Conservation (phyloP, 2,888 invertebrate genomes). For the Lasius platythorax region DNA sequence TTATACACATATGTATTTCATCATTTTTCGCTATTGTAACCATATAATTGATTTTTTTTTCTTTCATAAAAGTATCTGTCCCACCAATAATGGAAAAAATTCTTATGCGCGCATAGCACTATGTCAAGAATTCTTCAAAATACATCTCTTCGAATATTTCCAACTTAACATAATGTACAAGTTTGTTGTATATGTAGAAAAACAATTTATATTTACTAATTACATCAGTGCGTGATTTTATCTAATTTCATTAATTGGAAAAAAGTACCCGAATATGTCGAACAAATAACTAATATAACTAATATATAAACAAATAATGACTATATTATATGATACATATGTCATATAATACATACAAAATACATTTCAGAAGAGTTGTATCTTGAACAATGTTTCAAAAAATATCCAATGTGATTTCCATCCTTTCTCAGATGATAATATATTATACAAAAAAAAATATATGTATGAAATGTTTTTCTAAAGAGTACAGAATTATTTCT, state of each 20-base stretch:
- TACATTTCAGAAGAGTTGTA: constrained; percentile 1
- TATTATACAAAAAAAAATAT: constrained; percentile 16
- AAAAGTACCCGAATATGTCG: not conserved
- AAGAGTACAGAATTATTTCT: not conserved
- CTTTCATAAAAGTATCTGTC: not conserved
- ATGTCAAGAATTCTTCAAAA: not conserved
- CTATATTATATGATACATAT: constrained; percentile 5
- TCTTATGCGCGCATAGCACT: not conserved
- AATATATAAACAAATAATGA: constrained; percentile 3
- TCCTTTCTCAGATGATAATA: not conserved
- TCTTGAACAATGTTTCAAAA: not conserved
- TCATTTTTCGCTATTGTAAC: not conserved
- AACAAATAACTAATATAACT: too few species aligned
- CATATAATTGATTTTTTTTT: not conserved
- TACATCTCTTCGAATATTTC: not conserved
- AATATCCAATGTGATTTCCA: not conserved
- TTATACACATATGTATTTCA: constrained; percentile 17
- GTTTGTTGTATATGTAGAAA: not conserved
- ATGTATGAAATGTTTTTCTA: not conserved
- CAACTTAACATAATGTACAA: constrained; percentile 27
- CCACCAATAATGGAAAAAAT: constrained; percentile 7
- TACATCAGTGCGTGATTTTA: not conserved
- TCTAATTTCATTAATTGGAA: not conserved
- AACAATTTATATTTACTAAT: constrained; percentile 25
- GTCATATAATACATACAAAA: constrained; percentile 16